These are phyloP conservation scores for Corythucha ciliata DNA, from an alignment of 2,888 invertebrate genomes.

Conservation along the genomic window DNA sequence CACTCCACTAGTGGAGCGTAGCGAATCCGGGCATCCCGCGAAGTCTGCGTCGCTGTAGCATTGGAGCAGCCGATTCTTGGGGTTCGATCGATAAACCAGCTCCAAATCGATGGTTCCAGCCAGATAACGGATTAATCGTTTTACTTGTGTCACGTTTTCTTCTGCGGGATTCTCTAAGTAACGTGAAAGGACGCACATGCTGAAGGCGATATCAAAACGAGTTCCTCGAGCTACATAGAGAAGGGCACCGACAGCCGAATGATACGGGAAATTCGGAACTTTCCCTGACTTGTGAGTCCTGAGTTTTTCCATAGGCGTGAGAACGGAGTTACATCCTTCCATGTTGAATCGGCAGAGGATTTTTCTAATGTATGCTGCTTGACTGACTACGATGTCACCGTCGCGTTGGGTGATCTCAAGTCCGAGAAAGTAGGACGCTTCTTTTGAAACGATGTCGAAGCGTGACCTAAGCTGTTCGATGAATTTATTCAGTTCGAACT, in stretches of 20 bases:
- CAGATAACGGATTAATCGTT: conserved; percentile 6
- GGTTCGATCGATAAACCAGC: conserved; percentile 11
- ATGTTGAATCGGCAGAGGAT: neutral
- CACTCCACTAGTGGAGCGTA: conserved; percentile 15
- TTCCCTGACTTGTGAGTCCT: conserved; percentile 7
- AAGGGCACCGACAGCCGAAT: conserved; percentile 9
- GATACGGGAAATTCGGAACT: conserved; percentile 13
- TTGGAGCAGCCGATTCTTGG: conserved; percentile 10
- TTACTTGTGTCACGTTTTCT: conserved; percentile 4
- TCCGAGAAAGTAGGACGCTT: conserved; percentile 8
- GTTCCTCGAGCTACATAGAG: conserved; percentile 14
- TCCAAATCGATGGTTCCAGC: conserved; percentile 16
- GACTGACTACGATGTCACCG: conserved; percentile 3
- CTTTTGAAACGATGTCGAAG: conserved; percentile 10
- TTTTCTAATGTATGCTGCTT: conserved; percentile 6
- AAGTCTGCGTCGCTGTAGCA: conserved; percentile 20
- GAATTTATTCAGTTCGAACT: too few species aligned
- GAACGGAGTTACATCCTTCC: conserved; percentile 1
- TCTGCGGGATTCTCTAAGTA: conserved; percentile 13
- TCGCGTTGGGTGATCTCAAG: neutral
- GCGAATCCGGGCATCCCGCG: conserved; percentile 13
- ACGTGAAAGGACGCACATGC: conserved; percentile 8
- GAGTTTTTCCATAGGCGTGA: neutral
- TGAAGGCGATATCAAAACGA: conserved; percentile 14
- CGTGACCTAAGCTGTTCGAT: too few species aligned